Conservation (phyloP, 2,113 vertebrate species). For the Egretta garzetta region DNA sequence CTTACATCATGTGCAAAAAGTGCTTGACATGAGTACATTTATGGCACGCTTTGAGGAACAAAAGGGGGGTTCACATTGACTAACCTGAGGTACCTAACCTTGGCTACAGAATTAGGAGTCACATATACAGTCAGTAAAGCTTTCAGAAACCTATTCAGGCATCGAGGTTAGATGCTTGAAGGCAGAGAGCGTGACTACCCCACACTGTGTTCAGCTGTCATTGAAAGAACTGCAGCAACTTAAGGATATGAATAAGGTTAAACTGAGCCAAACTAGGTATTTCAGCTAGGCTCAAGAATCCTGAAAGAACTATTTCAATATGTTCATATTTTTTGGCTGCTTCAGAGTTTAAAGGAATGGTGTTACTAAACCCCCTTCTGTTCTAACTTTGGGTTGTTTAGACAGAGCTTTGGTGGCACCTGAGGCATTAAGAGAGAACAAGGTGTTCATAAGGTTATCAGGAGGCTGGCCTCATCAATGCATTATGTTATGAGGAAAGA, state of each 20-base stretch:
- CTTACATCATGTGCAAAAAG: neutral
- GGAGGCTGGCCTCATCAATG: neutral
- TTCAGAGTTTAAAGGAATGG: neutral
- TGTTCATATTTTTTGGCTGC: neutral
- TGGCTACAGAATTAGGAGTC: neutral
- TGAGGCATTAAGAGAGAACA: neutral
- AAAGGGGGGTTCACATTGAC: neutral
- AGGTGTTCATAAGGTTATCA: neutral
- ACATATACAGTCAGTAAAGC: neutral
- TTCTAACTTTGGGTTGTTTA: neutral
- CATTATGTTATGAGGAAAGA: neutral
- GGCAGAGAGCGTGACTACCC: rapidly evolving
- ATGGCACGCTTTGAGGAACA: neutral
- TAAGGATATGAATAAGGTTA: neutral
- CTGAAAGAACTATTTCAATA: neutral
- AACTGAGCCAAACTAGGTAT: neutral
- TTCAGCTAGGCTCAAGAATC: neutral
- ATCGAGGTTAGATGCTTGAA: neutral
- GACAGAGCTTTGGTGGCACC: neutral
- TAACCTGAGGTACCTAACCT: neutral
- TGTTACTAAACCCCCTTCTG: neutral
- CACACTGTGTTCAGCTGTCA: neutral
- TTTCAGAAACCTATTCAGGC: neutral
- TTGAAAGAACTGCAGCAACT: neutral
- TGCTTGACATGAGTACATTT: neutral